Evolutionary conservation across 2,888 invertebrate species (phyloP).

Genomic region (Agrenia bidenticulata): DNA sequence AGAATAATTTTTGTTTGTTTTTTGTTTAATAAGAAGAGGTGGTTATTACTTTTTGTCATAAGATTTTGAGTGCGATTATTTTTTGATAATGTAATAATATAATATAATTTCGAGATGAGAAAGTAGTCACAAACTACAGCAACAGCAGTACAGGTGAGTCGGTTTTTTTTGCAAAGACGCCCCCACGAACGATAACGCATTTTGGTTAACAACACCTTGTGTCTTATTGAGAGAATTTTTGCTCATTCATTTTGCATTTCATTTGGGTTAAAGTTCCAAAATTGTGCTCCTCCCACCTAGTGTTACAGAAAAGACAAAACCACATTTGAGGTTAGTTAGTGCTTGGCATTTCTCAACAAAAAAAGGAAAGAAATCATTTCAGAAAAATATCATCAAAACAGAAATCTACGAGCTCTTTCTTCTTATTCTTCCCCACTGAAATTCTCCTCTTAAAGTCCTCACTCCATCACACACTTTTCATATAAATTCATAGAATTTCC

Average conservation of each 20-base stretch:
- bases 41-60: too few relatives aligned
- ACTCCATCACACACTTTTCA: too few relatives aligned
- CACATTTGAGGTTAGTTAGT: constrained; percentile 52
- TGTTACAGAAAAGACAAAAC: constrained; percentile 53
- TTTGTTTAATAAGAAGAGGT: too few relatives aligned
- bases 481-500: too few relatives aligned
- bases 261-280: constrained; percentile 53
- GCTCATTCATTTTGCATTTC: constrained; percentile 32
- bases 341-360: constrained; percentile 29
- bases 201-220: constrained; percentile 49
- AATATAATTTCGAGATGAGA: too few relatives aligned
- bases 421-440: too few relatives aligned
- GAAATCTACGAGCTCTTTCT: too few relatives aligned
- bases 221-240: constrained; percentile 45
- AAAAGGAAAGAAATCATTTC: constrained; percentile 15
- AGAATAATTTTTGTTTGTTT: too few relatives aligned
- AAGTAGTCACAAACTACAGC: constrained; percentile 19
- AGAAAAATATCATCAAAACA: too few relatives aligned
- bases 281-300: constrained; percentile 53
- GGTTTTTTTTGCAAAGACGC: constrained; percentile 43
- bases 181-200: constrained; percentile 42
- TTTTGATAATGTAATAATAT: too few relatives aligned
- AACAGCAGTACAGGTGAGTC: constrained; percentile 12
- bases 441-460: too few relatives aligned
- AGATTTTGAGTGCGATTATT: too few relatives aligned